phyloP scores from a whole-genome alignment of 2,888 invertebrate species.

The Mythimna pallens region DNA sequence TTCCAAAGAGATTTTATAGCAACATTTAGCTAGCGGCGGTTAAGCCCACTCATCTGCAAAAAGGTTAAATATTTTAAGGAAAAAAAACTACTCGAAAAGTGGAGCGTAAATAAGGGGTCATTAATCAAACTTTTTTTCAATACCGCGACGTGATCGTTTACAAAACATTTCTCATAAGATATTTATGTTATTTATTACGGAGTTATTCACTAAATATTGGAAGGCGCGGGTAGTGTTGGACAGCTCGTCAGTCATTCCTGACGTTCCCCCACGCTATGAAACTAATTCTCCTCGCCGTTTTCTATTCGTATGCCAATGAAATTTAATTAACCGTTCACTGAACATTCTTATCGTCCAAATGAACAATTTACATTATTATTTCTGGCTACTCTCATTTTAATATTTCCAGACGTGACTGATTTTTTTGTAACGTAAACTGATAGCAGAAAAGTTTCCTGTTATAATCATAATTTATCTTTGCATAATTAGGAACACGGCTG shows the following conservation, averaged over 20 bases:
- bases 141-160: constrained; percentile 42
- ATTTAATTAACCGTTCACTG: constrained; percentile 63
- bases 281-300: constrained; percentile 43
- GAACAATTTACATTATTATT: constrained; percentile 47
- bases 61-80: constrained; percentile 9
- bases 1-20: neutral
- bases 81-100: constrained; percentile 29
- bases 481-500: constrained; percentile 26
- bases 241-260: constrained; percentile 50
- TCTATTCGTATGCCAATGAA: constrained; percentile 60
- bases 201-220: constrained; percentile 53
- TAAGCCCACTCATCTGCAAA: constrained; percentile 17
- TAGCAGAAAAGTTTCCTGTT: constrained; percentile 38
- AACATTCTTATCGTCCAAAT: constrained; percentile 55
- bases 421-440: constrained; percentile 37
- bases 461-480: constrained; percentile 44
- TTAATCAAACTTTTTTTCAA: constrained; percentile 54
- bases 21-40: neutral
- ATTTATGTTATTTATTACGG: constrained; percentile 57
- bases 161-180: constrained; percentile 53
- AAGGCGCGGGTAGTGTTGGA: constrained; percentile 42
- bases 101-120: constrained; percentile 31
- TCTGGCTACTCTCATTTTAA: constrained; percentile 39
- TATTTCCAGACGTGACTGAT: constrained; percentile 37
- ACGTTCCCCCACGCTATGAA: constrained; percentile 36